Evolutionary conservation across 1,140 invertebrate genomes (phyloP).

Genomic region (Ridgeia piscesae): DNA sequence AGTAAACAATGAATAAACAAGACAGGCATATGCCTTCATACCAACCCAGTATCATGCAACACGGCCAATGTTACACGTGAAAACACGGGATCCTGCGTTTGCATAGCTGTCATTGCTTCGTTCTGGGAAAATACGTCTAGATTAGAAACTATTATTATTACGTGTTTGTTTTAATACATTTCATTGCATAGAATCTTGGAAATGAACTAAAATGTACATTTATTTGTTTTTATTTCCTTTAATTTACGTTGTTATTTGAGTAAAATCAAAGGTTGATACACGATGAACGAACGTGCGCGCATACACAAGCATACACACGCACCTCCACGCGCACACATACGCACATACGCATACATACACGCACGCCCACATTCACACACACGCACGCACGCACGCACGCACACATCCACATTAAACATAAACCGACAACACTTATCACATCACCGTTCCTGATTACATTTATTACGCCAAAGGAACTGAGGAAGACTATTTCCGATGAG

Average conservation of each 20-base stretch:
- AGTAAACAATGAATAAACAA: no score
- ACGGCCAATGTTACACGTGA: conserved; percentile 92
- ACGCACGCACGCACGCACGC: neutral
- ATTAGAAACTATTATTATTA: neutral
- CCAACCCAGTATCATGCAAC: conserved; percentile 93
- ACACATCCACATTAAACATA: neutral
- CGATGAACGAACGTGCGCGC: no score
- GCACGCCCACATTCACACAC: neutral
- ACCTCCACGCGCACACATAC: neutral
- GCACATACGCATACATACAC: no score
- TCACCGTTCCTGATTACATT: neutral
- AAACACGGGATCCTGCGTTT: conserved; percentile 97
- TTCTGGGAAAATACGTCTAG: conserved; percentile 67
- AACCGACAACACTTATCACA: neutral
- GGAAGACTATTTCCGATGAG: neutral
- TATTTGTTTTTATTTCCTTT: neutral
- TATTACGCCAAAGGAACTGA: no score
- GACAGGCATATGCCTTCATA: neutral
- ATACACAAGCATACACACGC: no score
- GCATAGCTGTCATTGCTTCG: conserved; percentile 99
- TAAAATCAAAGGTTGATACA: neutral
- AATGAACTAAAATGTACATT: neutral
- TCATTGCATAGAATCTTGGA: neutral
- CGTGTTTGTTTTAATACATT: neutral
- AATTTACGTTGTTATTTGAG: neutral